Evolutionary conservation across 2,113 vertebrate species (phyloP).

Genomic region (Mixornis gularis): DNA sequence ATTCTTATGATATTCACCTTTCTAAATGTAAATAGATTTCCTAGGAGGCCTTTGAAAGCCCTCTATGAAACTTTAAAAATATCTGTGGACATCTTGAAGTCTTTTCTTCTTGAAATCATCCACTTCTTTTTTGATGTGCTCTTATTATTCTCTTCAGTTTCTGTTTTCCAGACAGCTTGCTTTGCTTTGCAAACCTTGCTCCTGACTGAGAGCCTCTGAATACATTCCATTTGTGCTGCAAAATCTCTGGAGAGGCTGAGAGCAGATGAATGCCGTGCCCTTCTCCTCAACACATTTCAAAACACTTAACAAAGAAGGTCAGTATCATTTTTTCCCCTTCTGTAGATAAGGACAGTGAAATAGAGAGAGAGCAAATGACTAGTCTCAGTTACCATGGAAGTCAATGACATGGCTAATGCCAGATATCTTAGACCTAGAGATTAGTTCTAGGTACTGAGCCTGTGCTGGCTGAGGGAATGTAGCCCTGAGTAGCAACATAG

Average conservation of each 20-base stretch:
- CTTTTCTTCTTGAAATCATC: neutral
- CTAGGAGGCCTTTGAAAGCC: neutral
- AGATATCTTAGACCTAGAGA: neutral
- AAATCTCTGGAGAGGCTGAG: neutral
- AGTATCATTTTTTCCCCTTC: neutral
- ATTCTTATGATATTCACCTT: neutral
- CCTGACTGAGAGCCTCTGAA: neutral
- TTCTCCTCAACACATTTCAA: neutral
- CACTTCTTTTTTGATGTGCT: neutral
- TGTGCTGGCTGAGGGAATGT: neutral
- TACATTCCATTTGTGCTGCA: neutral
- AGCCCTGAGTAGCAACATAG: neutral
- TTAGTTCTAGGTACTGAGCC: neutral
- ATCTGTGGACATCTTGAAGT: neutral
- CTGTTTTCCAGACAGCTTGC: neutral
- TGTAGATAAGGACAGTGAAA: neutral
- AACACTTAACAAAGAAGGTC: neutral
- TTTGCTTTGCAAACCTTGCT: slow-evolving; percentile 6
- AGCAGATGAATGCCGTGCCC: neutral
- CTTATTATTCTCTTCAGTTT: neutral
- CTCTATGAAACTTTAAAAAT: neutral
- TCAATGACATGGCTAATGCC: neutral
- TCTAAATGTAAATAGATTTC: neutral
- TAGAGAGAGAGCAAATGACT: neutral
- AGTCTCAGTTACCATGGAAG: neutral